Evolutionary conservation across 2,888 invertebrate species (phyloP).

Genomic region (Ophion obscuratus): DNA sequence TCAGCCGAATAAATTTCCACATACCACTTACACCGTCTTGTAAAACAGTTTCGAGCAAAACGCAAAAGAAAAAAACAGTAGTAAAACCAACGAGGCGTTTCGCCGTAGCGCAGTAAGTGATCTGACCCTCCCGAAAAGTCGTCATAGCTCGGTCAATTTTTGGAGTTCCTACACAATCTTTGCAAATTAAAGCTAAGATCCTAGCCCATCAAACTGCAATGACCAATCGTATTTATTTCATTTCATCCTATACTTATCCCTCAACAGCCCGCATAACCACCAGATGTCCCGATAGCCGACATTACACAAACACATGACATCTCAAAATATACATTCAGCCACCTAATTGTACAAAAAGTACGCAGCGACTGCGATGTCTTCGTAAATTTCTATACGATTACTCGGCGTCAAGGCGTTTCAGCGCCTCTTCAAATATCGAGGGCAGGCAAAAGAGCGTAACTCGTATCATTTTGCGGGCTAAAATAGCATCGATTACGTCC

Average conservation of each 20-base stretch:
- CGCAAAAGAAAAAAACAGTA: background rate
- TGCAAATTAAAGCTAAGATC: background rate
- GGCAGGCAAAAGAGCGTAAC: conserved; percentile 8
- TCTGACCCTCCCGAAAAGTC: background rate
- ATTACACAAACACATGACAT: too few relatives aligned
- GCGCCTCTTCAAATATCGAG: background rate
- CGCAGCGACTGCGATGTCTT: background rate
- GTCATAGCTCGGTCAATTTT: background rate
- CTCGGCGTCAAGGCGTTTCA: background rate
- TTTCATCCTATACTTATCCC: too few relatives aligned
- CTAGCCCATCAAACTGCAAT: too few relatives aligned
- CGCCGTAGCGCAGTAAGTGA: background rate
- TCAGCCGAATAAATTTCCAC: too few relatives aligned
- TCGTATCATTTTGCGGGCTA: background rate
- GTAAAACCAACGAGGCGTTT: background rate
- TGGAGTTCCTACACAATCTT: background rate
- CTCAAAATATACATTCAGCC: too few relatives aligned
- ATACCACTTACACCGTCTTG: too few relatives aligned
- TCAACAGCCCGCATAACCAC: too few relatives aligned
- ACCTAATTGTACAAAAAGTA: too few relatives aligned
- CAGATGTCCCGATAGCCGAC: too few relatives aligned
- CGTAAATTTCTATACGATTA: background rate
- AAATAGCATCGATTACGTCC: conserved; percentile 8
- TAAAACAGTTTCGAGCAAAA: too few relatives aligned
- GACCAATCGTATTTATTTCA: too few relatives aligned